Base-by-base conservation (phyloP, 2,113 vertebrate species). In the Crotalus helleri region DNA sequence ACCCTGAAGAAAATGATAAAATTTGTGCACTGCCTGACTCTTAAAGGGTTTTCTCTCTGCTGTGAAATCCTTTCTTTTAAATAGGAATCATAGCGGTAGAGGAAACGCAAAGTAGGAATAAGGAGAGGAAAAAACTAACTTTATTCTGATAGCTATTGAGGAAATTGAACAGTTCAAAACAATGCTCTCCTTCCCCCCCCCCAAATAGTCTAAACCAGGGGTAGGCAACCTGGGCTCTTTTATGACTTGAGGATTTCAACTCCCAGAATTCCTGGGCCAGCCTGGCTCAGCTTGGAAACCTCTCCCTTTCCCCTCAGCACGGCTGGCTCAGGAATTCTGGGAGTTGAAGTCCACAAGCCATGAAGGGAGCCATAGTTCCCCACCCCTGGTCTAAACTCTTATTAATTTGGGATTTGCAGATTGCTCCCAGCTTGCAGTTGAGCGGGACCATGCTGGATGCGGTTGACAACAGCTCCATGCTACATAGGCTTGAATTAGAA, bases 401-500 rank as follows among this genome's bases (percentile, higher is more conserved):
- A 61, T 10, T 89, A 1, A 1, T 13, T 96, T 93, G 54, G 93
- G 92, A 59, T 29, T 95, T 96, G 7, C 95, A 99, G 99, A 95
- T 99, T 55, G 97, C 96, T 49, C 98, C 96, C 9, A 96, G 93
- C 0, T 96, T 98, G 93, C 96, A 95, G 87, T 10, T 95, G 3
- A 97, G 97, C 0, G 98, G 98, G 23, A 94, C 96, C 39, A 99
- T 99, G 98, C 94, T 99, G 97, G 98, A 99, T 93, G 17, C 96
- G 0, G 98, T 99, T 1, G 98, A 99, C 87, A 97, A 95, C 94
- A 96, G 97, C 85, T 99, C 99, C 0, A 95, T 99, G 98, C 98
- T 99, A 11, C 99, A 97, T 96, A 98, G 99, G 88, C 98, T 99
- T 93, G 98, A 98, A 92, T 97, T 99, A 98, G 99, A 99, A 97